Conservation (phyloP, 2,113 vertebrate species). For the Fukomys damarensis region DNA sequence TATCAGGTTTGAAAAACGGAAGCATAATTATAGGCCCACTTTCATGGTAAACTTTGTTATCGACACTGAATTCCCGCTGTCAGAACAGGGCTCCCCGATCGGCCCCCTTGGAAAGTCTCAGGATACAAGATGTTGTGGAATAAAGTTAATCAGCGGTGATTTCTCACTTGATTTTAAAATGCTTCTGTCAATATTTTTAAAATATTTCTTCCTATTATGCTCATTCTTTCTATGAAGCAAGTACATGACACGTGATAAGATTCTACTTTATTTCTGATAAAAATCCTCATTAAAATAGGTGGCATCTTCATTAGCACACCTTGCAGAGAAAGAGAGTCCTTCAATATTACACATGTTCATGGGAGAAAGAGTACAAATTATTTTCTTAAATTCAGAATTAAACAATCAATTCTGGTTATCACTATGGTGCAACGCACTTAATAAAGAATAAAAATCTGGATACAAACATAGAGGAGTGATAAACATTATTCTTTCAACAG, state of each 20-base stretch:
- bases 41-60: constrained; percentile 46
- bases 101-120: not conserved
- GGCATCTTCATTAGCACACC: not conserved
- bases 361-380: not conserved
- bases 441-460: not conserved
- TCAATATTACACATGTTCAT: not conserved
- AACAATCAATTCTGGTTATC: not conserved
- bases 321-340: not conserved
- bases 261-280: not conserved
- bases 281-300: not conserved
- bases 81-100: not conserved
- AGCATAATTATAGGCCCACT: constrained; percentile 50
- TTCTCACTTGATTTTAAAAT: constrained; percentile 17
- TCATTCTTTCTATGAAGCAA: not conserved
- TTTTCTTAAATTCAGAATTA: constrained; percentile 21
- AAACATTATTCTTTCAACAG: not conserved
- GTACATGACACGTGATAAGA: not conserved
- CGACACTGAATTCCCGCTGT: not conserved
- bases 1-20: constrained; percentile 45
- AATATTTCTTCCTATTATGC: not conserved
- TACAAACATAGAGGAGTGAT: not conserved
- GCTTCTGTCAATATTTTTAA: not conserved
- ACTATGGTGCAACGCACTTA: not conserved
- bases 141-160: constrained; percentile 8
- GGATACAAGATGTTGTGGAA: not conserved